Evolutionary conservation across 2,113 vertebrate species (phyloP), one percentile per base, ranked within the genome.

Genomic region (Eleginops maclovinus): DNA sequence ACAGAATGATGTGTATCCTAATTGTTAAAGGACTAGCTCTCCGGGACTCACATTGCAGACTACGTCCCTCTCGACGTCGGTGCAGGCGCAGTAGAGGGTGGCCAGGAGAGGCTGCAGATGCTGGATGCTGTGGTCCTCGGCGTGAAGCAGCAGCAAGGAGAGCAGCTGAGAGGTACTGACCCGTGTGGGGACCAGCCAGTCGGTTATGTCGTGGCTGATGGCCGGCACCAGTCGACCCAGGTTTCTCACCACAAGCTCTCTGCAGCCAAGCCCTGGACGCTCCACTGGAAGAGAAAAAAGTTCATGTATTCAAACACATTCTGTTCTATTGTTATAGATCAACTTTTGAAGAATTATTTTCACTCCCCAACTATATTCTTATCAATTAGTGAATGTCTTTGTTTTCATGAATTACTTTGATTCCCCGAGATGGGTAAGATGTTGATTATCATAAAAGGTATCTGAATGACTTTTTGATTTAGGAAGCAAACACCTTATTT

Each of bases 201-300:
- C 97, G 0, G 92, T 93, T 2, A 97, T 13, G 66, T 99, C 98
- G 0, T 93, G 90, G 46, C 92, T 92, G 53, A 99, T 77, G 3
- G 96, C 98, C 0, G 97, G 96, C 12, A 99, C 92, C 62, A 99
- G 91, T 87, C 94, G 96, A 76, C 94, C 96, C 72, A 99, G 93
- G 87, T 99, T 98, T 79, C 97, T 95, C 2, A 95, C 92, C 74
- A 99, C 96, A 3, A 99, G 94, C 66, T 99, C 98, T 82, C 97
- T 95, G 86, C 98, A 99, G 61, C 98, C 98, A 76, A 99, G 88
- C 3, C 90, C 93, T 0, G 97, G 98, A 65, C 97, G 96, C 76
- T 88, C 91, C 82, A 92, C 97, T 99, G 65, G 2, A 16, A 72
- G 44, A 59, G 40, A 66, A 71, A 17, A 40, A 17, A 36, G 53